phyloP scores from a whole-genome alignment of 2,797 vertebrate genomes.

The Enteromius viviparus region DNA sequence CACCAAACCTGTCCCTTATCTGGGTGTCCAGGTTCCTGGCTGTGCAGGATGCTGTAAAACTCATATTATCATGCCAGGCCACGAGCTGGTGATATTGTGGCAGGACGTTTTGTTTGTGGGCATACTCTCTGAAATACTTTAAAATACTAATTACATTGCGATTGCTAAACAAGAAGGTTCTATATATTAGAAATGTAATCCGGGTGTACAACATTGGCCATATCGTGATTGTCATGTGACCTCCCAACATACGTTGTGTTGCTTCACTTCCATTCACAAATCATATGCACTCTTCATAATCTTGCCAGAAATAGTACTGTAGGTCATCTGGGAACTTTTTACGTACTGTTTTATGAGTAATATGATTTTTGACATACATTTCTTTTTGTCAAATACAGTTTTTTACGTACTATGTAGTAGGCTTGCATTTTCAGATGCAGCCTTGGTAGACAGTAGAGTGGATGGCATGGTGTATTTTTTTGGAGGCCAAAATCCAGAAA shows the following conservation, averaged over 20 bases:
- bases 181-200: neutral
- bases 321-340: neutral
- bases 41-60: neutral
- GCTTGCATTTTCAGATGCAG: no score
- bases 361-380: neutral
- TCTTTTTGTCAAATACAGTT: no score
- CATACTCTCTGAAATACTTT: neutral
- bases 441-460: neutral
- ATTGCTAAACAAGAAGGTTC: neutral
- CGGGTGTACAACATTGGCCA: neutral
- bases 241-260: neutral
- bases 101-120: neutral
- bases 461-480: neutral
- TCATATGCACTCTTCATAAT: neutral
- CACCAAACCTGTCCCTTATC: no score
- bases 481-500: neutral
- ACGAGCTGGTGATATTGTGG: neutral
- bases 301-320: neutral
- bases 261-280: neutral
- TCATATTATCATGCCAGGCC: neutral
- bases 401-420: no score
- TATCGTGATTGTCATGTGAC: neutral
- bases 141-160: neutral
- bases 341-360: neutral
- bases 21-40: neutral